These are phyloP conservation scores for Chloromyia formosa DNA, from an alignment of 2,888 invertebrate genomes.

Conservation along the genomic window DNA sequence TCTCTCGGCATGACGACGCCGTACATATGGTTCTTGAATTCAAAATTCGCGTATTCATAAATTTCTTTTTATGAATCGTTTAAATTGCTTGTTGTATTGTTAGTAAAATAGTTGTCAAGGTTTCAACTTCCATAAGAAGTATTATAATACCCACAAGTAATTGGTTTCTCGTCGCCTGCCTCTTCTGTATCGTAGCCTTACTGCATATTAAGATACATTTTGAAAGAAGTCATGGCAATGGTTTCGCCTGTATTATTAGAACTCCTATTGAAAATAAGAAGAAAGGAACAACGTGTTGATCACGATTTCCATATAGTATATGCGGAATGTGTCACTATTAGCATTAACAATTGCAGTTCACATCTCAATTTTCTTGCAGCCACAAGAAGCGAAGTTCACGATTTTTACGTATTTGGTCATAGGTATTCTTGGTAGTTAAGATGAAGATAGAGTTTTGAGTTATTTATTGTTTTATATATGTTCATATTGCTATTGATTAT, in stretches of 20 bases:
- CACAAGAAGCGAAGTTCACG: not conserved
- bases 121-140: not conserved
- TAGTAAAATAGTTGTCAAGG: constrained; percentile 22
- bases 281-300: constrained; percentile 4
- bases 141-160: not conserved
- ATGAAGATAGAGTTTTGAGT: too few relatives aligned
- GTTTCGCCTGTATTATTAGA: not conserved
- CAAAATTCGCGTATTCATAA: constrained; percentile 5
- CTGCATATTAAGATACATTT: not conserved
- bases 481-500: too few relatives aligned
- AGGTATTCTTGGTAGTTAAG: too few relatives aligned
- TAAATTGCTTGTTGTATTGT: not conserved
- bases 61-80: constrained; percentile 29
- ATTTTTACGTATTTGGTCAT: not conserved
- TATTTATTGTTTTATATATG: too few relatives aligned
- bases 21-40: not conserved
- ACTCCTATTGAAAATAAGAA: not conserved
- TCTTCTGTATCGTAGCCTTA: not conserved
- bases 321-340: constrained; percentile 37
- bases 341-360: constrained; percentile 26
- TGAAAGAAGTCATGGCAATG: not conserved
- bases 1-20: not conserved
- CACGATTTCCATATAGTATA: constrained; percentile 31
- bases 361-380: constrained; percentile 21
- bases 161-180: not conserved